These are phyloP conservation scores for Cataglyphis cursor DNA, from an alignment of 2,888 invertebrate species.

Conservation along the genomic window DNA sequence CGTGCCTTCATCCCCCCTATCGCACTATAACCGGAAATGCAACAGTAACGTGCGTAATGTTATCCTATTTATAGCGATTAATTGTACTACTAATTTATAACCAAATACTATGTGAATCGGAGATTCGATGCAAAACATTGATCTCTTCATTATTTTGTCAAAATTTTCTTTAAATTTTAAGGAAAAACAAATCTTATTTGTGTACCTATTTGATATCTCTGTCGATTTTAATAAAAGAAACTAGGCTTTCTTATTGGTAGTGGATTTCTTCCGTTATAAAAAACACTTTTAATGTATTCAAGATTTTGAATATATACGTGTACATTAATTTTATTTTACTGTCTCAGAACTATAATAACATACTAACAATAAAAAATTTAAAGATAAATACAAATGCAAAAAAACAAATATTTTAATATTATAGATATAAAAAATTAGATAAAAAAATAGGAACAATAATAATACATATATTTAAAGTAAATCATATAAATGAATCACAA, in stretches of 20 bases:
- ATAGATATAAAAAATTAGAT: not conserved
- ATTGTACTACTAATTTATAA: not conserved
- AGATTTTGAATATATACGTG: not conserved
- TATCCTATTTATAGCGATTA: conserved; percentile 17
- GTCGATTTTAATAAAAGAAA: not conserved
- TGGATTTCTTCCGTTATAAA: not conserved
- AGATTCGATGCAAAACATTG: not conserved
- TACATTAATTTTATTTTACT: not conserved
- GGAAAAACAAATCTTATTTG: not conserved
- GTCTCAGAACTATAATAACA: not conserved
- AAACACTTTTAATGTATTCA: not conserved
- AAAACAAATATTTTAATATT: not conserved
- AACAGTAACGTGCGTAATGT: conserved; percentile 75
- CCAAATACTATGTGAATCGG: not conserved
- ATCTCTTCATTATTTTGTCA: not conserved
- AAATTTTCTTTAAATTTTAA: not conserved
- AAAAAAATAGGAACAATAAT: not conserved
- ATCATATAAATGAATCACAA: not conserved
- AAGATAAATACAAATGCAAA: not conserved
- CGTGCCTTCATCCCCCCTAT: conserved; percentile 62
- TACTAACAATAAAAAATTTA: not conserved
- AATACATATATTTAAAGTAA: not conserved
- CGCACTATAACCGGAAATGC: conserved; percentile 68
- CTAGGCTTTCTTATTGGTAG: not conserved
- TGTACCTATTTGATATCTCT: not conserved